These are phyloP conservation scores for Harlomillsia oculata DNA, from an alignment of 1,140 invertebrate genomes.

Conservation along the genomic window DNA sequence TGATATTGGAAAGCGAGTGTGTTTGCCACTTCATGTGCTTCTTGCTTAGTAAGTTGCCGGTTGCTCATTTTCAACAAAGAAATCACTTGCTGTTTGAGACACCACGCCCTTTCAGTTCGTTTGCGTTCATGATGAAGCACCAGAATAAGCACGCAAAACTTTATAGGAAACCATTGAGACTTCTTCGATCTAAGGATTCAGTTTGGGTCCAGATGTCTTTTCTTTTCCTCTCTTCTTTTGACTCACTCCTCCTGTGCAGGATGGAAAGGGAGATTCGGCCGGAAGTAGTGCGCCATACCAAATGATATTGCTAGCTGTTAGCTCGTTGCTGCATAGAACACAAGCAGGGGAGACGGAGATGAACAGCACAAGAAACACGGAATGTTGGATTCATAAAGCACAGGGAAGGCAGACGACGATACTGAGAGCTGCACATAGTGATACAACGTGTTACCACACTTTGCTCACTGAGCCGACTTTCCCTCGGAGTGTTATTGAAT, in stretches of 20 bases:
- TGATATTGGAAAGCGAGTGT: too few relatives aligned
- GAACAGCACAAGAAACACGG: too few relatives aligned
- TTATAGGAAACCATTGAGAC: neutral
- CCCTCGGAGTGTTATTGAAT: too few relatives aligned
- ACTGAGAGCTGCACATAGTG: too few relatives aligned
- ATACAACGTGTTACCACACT: too few relatives aligned
- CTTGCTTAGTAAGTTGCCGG: too few relatives aligned
- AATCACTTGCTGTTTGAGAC: neutral
- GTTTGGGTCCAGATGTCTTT: constrained; percentile 11
- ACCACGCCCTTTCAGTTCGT: neutral
- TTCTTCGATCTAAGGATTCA: constrained; percentile 3
- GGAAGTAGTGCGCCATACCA: constrained; percentile 22
- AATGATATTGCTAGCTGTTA: constrained; percentile 12
- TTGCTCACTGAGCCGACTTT: too few relatives aligned
- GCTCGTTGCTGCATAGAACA: too few relatives aligned
- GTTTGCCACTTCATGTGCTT: too few relatives aligned
- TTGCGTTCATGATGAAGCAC: neutral
- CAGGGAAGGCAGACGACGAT: too few relatives aligned
- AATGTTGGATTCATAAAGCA: too few relatives aligned
- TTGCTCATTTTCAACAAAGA: neutral
- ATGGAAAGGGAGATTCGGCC: constrained; percentile 15
- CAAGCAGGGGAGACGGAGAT: too few relatives aligned
- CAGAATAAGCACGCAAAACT: constrained; percentile 1
- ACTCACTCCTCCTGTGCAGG: constrained; percentile 3
- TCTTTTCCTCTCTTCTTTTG: neutral